phyloP scores from a whole-genome alignment of 2,797 vertebrate species.

The Cynopterus sphinx region DNA sequence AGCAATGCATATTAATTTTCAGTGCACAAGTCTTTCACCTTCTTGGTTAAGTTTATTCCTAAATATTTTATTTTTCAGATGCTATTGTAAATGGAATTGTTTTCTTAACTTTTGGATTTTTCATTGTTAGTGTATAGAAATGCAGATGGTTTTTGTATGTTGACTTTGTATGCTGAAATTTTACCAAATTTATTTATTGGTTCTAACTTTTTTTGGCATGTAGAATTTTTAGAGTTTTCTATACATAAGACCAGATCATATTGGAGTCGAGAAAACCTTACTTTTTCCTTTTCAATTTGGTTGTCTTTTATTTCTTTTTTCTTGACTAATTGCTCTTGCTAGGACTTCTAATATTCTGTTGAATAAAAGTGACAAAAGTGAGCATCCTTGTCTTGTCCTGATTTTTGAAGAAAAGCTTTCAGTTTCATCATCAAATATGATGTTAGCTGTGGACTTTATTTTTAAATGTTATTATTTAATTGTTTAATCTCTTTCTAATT shows the following conservation, averaged over 20 bases:
- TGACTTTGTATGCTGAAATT: neutral
- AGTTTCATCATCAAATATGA: neutral
- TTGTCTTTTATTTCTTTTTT: neutral
- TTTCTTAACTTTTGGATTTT: neutral
- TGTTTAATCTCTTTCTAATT: neutral
- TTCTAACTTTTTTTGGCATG: neutral
- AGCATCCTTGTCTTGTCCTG: neutral
- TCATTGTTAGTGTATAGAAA: neutral
- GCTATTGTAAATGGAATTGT: neutral
- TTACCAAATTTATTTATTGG: neutral
- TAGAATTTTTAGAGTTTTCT: neutral
- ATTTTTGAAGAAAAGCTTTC: neutral
- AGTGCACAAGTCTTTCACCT: neutral
- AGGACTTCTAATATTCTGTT: neutral
- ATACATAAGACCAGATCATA: neutral
- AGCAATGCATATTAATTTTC: neutral
- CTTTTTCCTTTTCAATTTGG: neutral
- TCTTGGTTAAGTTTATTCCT: neutral
- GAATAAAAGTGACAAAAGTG: neutral
- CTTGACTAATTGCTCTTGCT: neutral
- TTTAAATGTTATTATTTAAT: conserved; percentile 29
- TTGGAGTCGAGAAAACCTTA: neutral
- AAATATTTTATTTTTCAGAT: neutral
- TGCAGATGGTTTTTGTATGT: neutral
- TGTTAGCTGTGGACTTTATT: neutral